Conservation (phyloP, 2,797 vertebrate species). For the Lateolabrax maculatus region DNA sequence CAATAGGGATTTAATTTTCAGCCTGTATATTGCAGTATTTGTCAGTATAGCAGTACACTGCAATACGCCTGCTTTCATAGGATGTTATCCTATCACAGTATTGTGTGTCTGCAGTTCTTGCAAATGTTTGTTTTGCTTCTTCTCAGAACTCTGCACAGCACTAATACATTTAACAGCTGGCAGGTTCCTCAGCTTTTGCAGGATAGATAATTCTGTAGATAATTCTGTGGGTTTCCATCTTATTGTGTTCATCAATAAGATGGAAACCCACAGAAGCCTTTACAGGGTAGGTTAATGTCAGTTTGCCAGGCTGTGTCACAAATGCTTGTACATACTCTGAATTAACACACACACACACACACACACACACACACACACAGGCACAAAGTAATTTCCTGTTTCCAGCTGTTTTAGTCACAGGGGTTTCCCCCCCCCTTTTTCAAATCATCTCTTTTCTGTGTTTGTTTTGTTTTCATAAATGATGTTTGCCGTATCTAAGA, state of each 20-base stretch:
- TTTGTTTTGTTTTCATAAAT: constrained; percentile 56
- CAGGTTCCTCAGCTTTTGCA: constrained; percentile 35
- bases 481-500: constrained; percentile 34
- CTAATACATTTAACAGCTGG: constrained; percentile 42
- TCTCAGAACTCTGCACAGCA: constrained; percentile 52
- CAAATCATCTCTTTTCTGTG: constrained; percentile 45
- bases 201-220: constrained; percentile 21
- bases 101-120: constrained; percentile 44
- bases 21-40: no score
- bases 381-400: constrained; percentile 72
- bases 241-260: constrained; percentile 42
- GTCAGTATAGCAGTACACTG: no score
- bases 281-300: constrained; percentile 25
- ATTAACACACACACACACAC: constrained; percentile 33
- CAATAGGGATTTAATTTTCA: no score
- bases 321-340: constrained; percentile 27
- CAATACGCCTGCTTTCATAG: no score
- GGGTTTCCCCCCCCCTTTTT: constrained; percentile 51
- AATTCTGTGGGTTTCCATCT: constrained; percentile 21
- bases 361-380: constrained; percentile 38
- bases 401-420: constrained; percentile 70
- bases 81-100: constrained; percentile 16
- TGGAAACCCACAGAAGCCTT: constrained; percentile 41
- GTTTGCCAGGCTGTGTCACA: constrained; percentile 40
- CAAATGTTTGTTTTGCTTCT: constrained; percentile 34